These are phyloP conservation scores for Ciconia nigra DNA, from an alignment of 2,797 vertebrate species.

Conservation along the genomic window DNA sequence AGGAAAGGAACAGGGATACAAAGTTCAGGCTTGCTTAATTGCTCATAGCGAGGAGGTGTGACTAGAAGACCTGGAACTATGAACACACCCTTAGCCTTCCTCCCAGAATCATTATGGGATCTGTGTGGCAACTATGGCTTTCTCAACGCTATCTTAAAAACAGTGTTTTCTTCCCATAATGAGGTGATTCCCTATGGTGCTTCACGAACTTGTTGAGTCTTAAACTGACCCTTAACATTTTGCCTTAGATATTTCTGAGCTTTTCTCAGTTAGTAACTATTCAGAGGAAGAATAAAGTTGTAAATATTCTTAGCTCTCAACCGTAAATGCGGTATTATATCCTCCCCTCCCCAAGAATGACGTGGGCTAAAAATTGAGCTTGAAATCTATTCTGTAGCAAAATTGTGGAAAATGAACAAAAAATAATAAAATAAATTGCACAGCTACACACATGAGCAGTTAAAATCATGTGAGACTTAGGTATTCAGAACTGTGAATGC, in stretches of 20 bases:
- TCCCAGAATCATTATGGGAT: neutral
- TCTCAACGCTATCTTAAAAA: neutral
- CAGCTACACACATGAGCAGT: neutral
- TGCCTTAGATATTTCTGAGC: neutral
- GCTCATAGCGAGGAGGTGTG: neutral
- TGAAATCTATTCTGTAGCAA: neutral
- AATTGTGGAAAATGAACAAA: neutral
- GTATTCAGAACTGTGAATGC: slow-evolving; percentile 8
- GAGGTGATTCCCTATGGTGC: neutral
- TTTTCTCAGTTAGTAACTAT: neutral
- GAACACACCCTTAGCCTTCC: neutral
- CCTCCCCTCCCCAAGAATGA: neutral
- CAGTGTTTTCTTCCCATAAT: neutral
- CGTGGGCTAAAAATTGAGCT: neutral
- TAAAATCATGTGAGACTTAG: slow-evolving; percentile 34
- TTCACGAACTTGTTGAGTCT: neutral
- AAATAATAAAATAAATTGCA: slow-evolving; percentile 20
- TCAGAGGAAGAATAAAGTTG: neutral
- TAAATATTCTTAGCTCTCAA: neutral
- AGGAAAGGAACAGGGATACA: neutral
- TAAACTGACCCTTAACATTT: neutral
- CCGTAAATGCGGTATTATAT: neutral
- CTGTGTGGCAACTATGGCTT: neutral
- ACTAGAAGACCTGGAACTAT: neutral
- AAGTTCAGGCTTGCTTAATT: neutral